Conservation (phyloP, 2,113 vertebrate genomes). For the Hemiprocne comata region DNA sequence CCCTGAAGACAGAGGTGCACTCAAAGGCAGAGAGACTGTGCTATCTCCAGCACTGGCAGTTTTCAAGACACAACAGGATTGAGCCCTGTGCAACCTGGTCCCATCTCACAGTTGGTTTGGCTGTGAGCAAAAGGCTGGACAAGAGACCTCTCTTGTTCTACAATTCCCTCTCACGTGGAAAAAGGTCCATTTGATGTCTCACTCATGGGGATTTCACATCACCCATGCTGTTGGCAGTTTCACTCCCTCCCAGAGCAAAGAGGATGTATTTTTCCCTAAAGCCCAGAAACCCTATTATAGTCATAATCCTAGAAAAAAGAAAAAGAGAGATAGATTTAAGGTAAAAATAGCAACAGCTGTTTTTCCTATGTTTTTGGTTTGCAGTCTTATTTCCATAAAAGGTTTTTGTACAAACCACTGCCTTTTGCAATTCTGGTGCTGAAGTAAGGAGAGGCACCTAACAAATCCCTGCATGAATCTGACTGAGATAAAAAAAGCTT, state of each 20-base stretch:
- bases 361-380: neutral
- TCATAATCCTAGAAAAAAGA: neutral
- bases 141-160: neutral
- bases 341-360: neutral
- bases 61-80: neutral
- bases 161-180: neutral
- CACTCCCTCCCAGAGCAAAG: neutral
- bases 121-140: neutral
- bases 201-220: neutral
- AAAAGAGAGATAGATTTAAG: neutral
- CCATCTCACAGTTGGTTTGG: neutral
- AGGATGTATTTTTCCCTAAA: neutral
- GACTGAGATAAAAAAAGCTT: neutral
- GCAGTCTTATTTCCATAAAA: neutral
- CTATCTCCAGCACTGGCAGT: neutral
- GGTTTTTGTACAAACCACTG: neutral
- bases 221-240: neutral
- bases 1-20: neutral
- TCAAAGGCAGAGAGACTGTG: neutral
- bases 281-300: neutral
- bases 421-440: neutral
- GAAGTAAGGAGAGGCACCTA: neutral
- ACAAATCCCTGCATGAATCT: neutral
- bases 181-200: neutral
- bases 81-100: rapidly evolving